Percentiles rank a stretch among this genome's conserved stretches.
Conservation (phyloP, 2,797 vertebrate species). For the Hypotaenidia okinawae region DNA sequence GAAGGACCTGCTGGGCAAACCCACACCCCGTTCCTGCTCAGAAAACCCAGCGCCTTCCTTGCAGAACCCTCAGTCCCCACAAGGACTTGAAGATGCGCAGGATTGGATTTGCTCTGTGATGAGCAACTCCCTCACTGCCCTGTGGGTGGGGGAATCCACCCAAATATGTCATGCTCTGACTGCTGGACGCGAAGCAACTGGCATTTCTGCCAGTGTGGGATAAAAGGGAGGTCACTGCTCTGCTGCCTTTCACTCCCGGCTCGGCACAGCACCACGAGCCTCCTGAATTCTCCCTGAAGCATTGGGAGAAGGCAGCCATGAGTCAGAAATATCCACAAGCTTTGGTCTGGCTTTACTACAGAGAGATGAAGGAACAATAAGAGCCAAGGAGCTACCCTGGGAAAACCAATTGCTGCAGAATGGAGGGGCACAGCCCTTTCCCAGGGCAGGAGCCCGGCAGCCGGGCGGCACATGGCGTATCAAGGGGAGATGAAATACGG, state of each 20-base stretch:
- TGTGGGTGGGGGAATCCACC: slow-evolving; percentile 25
- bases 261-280: not conserved
- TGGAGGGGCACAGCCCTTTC: not conserved
- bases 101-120: not conserved
- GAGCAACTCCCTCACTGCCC: slow-evolving; percentile 23
- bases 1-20: not conserved
- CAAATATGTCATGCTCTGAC: not conserved
- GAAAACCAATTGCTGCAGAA: fast-evolving
- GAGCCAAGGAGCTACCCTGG: not conserved
- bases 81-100: not conserved
- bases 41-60: not conserved
- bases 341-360: not conserved
- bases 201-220: not conserved
- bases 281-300: not conserved
- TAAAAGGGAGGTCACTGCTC: not conserved
- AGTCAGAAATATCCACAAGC: not conserved
- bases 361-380: not conserved
- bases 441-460: not conserved
- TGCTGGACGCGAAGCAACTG: fast-evolving
- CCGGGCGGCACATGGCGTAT: not conserved
- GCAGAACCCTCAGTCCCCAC: not conserved
- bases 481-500: fast-evolving
- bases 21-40: not conserved
- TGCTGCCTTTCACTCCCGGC: not conserved
- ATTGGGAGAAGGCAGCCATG: not conserved